These are phyloP conservation scores for Lamproptera curius DNA, from an alignment of 2,888 invertebrate genomes.

Conservation along the genomic window DNA sequence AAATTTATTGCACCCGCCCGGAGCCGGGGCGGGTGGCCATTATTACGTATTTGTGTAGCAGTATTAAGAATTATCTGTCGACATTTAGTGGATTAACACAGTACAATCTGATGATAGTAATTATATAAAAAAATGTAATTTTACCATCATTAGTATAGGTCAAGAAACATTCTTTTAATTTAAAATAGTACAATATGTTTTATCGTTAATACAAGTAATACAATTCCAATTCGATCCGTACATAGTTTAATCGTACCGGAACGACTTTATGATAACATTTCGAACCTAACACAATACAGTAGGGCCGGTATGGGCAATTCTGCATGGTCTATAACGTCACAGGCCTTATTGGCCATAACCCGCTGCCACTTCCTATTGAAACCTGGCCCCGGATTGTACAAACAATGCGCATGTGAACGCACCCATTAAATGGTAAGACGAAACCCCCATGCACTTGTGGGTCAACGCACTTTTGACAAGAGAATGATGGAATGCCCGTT, in stretches of 20 bases:
- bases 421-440: slow-evolving; percentile 66
- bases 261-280: slow-evolving; percentile 18
- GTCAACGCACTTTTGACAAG: slow-evolving; percentile 57
- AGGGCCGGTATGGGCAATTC: slow-evolving; percentile 31
- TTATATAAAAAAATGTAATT: not conserved
- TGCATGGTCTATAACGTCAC: slow-evolving; percentile 31
- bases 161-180: not conserved
- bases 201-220: not conserved
- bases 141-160: not conserved
- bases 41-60: too few species aligned
- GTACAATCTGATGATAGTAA: too few species aligned
- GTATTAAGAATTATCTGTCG: too few species aligned
- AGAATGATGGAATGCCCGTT: slow-evolving; percentile 33
- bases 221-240: not conserved
- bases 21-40: too few species aligned
- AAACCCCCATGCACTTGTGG: slow-evolving; percentile 43
- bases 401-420: slow-evolving; percentile 66
- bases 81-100: too few species aligned
- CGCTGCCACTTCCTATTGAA: slow-evolving; percentile 50
- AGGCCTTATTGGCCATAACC: slow-evolving; percentile 29
- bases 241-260: slow-evolving; percentile 1
- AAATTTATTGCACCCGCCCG: too few species aligned
- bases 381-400: slow-evolving; percentile 55
- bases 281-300: slow-evolving; percentile 3
- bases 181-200: not conserved